These are phyloP conservation scores for Chlorodrepanis virens DNA, from an alignment of 2,113 vertebrate species.

Conservation along the genomic window DNA sequence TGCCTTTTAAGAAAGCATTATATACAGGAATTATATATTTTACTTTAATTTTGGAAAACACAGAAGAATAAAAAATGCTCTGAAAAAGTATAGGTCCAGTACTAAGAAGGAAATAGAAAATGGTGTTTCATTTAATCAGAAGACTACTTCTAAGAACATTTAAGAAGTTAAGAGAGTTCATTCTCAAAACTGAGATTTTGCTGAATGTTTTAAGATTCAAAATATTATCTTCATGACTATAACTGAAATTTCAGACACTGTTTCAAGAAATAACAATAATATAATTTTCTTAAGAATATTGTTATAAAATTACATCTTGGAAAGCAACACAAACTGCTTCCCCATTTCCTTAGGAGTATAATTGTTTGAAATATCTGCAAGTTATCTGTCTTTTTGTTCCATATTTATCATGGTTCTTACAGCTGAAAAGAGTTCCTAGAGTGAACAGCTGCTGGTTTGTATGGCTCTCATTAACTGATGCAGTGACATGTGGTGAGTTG, in stretches of 20 bases:
- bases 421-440: constrained; percentile 21
- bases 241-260: not conserved
- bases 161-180: not conserved
- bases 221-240: not conserved
- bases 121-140: not conserved
- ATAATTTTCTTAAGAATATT: not conserved
- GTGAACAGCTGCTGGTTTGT: not conserved
- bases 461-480: not conserved
- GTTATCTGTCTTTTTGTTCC: not conserved
- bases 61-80: not conserved
- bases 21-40: not conserved
- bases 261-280: not conserved
- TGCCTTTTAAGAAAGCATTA: not conserved
- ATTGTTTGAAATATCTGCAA: not conserved
- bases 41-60: not conserved
- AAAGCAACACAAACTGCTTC: not conserved
- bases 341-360: not conserved
- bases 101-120: not conserved
- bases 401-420: not conserved
- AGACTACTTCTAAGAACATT: not conserved
- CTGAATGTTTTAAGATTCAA: not conserved
- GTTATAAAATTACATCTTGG: not conserved
- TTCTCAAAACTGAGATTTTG: not conserved
- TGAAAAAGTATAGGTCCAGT: not conserved
- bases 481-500: not conserved